A percentile compares a stretch with the other conserved stretches of the same genome.
phyloP scores from a whole-genome alignment of 2,113 vertebrate genomes.

The Elanus axillaris region DNA sequence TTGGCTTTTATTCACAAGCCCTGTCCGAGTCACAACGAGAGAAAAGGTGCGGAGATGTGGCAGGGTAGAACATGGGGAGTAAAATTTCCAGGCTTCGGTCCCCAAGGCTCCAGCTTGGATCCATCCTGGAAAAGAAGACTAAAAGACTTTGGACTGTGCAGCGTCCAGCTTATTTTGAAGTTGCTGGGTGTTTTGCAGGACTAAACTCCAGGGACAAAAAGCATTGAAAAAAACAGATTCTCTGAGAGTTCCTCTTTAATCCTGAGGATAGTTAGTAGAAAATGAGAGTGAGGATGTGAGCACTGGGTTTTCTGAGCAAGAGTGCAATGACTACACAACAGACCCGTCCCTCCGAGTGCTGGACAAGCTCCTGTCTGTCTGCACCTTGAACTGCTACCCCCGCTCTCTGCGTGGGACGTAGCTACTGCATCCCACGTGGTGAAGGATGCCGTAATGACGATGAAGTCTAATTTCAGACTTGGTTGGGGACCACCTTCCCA shows the following conservation, averaged over 20 bases:
- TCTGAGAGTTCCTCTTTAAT: neutral
- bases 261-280: neutral
- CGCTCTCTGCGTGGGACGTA: accelerated
- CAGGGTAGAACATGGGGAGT: neutral
- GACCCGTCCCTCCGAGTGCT: accelerated
- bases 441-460: accelerated
- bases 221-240: accelerated
- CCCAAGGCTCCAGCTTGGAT: neutral
- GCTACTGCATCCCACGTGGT: accelerated
- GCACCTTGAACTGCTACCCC: neutral
- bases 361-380: neutral
- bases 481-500: neutral
- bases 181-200: neutral
- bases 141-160: neutral
- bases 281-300: accelerated
- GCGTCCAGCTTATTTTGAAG: neutral
- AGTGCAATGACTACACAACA: neutral
- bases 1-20: neutral
- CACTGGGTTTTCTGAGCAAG: neutral
- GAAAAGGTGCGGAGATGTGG: accelerated
- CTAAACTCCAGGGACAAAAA: neutral
- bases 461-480: neutral
- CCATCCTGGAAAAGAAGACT: neutral
- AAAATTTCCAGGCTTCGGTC: neutral
- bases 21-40: accelerated